These are phyloP conservation scores for Eulemur macaco DNA, from an alignment of 2,113 vertebrate genomes.

Conservation along the genomic window DNA sequence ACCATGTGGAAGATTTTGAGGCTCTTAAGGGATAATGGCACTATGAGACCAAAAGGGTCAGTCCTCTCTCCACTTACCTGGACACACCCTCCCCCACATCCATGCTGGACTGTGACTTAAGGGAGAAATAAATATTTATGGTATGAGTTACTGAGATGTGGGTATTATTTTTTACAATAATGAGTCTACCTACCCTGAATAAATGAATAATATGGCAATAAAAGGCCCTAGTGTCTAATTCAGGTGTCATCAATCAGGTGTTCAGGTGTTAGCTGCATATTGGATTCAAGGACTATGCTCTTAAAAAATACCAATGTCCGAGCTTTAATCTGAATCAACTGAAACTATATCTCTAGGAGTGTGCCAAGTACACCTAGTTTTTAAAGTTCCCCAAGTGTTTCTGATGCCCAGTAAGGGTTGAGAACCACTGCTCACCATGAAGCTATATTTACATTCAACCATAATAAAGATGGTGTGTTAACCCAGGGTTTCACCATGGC, in stretches of 20 bases:
- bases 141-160: background rate
- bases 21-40: background rate
- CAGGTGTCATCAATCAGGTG: background rate
- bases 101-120: background rate
- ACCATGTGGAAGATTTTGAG: background rate
- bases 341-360: background rate
- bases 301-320: background rate
- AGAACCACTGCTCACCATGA: background rate
- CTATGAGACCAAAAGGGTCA: background rate
- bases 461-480: background rate
- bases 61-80: background rate
- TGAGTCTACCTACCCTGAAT: background rate
- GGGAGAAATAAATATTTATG: background rate
- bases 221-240: background rate
- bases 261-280: background rate
- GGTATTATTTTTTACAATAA: background rate
- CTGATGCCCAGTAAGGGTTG: background rate
- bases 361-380: background rate
- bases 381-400: background rate
- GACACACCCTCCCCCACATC: background rate
- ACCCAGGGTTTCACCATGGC: background rate
- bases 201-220: background rate
- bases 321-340: background rate
- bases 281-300: background rate
- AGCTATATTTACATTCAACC: background rate